phyloP scores from a whole-genome alignment of 1,140 invertebrate species.

The Drosophila pseudoananassae region DNA sequence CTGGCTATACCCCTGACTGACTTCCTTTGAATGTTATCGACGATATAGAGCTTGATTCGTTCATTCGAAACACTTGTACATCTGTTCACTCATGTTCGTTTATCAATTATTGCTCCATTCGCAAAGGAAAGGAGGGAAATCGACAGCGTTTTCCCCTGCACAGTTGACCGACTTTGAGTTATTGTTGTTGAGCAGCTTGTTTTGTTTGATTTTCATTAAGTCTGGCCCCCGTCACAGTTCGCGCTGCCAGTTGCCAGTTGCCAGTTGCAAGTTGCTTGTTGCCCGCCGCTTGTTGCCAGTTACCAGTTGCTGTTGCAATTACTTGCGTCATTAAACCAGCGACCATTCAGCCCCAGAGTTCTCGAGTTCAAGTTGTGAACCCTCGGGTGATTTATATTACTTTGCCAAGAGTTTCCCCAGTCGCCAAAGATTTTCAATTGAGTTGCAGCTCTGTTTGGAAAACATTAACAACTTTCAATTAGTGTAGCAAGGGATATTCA shows the following conservation, averaged over 20 bases:
- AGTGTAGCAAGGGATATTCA: conserved; percentile 35
- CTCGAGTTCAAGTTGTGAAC: conserved; percentile 39
- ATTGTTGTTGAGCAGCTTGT: conserved; percentile 51
- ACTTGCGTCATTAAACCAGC: conserved; percentile 75
- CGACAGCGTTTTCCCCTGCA: conserved; percentile 61
- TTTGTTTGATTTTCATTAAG: conserved; percentile 81
- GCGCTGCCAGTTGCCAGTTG: conserved; percentile 31
- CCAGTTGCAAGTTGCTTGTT: conserved; percentile 28
- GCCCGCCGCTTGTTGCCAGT: conserved; percentile 14
- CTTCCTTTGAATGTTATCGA: conserved; percentile 35
- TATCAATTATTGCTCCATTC: conserved; percentile 74
- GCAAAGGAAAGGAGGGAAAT: conserved; percentile 7
- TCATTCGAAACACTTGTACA: conserved; percentile 77
- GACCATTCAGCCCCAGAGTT: conserved; percentile 44
- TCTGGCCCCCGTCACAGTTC: conserved; percentile 21
- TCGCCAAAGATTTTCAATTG: conserved; percentile 77
- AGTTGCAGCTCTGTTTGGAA: conserved; percentile 56
- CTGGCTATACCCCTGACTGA: background rate
- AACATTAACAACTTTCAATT: conserved; percentile 73
- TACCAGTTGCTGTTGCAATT: conserved; percentile 65
- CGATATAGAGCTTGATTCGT: conserved; percentile 52
- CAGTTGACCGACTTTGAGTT: conserved; percentile 80
- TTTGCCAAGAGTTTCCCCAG: conserved; percentile 58
- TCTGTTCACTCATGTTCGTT: conserved; percentile 78
- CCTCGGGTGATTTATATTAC: conserved; percentile 82